A percentile compares a stretch with the other conserved stretches of the same genome.
Evolutionary conservation across 2,888 invertebrate genomes (phyloP).

Genomic region (Crepidodera aurea): DNA sequence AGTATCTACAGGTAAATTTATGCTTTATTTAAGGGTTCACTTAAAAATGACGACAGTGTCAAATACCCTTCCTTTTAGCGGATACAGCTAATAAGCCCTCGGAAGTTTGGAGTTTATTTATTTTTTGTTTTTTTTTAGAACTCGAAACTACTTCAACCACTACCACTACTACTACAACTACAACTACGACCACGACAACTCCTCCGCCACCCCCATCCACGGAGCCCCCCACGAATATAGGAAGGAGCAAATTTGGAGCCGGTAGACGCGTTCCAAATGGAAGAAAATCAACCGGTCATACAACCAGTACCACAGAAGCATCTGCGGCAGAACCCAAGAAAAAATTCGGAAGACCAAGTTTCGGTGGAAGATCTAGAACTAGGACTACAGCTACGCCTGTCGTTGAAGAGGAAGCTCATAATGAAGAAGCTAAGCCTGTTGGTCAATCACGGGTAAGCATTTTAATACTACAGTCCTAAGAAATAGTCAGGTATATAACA

Average conservation of each 20-base stretch:
- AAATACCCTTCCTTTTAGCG: too few relatives aligned
- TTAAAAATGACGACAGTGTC: too few relatives aligned
- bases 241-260: conserved; percentile 46
- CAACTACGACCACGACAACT: conserved; percentile 63
- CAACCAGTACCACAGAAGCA: conserved; percentile 59
- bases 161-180: conserved; percentile 64
- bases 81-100: too few relatives aligned
- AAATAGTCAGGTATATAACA: too few relatives aligned
- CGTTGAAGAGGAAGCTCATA: conserved; percentile 55
- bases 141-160: conserved; percentile 64
- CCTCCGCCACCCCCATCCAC: conserved; percentile 61
- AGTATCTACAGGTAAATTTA: conserved; percentile 38
- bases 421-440: conserved; percentile 60
- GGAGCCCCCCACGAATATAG: conserved; percentile 51
- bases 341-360: conserved; percentile 57
- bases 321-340: conserved; percentile 64
- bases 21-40: background rate
- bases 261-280: conserved; percentile 45
- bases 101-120: too few relatives aligned
- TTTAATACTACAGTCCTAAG: too few relatives aligned
- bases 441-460: conserved; percentile 52
- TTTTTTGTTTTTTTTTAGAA: conserved; percentile 45
- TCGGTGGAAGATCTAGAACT: conserved; percentile 61
- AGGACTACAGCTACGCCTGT: conserved; percentile 55
- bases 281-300: conserved; percentile 53